phyloP scores from a whole-genome alignment of 1,140 invertebrate genomes.

The Tachypleus tridentatus region DNA sequence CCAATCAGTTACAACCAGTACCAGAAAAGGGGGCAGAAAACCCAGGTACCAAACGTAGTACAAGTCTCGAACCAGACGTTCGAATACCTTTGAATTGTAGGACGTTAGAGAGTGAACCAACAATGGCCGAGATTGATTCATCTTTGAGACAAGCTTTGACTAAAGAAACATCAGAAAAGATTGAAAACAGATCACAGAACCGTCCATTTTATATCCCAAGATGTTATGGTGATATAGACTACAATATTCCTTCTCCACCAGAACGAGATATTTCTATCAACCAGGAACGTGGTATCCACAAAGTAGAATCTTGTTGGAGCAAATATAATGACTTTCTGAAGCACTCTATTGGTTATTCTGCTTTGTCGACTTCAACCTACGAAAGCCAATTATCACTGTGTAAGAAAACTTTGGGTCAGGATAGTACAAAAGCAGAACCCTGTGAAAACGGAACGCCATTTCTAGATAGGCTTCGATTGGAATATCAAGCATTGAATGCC shows the following conservation, averaged over 20 bases:
- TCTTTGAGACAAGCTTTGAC: neutral
- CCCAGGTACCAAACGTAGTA: neutral
- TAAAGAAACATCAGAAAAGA: neutral
- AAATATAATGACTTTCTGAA: conserved; percentile 12
- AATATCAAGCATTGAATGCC: neutral
- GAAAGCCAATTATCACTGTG: neutral
- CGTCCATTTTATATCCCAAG: conserved; percentile 4
- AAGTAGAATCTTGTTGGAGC: neutral
- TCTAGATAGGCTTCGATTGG: conserved; percentile 14
- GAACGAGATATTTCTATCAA: conserved; percentile 44
- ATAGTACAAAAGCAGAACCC: neutral
- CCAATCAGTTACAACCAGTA: conserved; percentile 36
- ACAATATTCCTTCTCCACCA: conserved; percentile 58
- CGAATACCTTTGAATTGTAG: no score
- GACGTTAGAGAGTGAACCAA: neutral
- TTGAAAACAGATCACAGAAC: neutral
- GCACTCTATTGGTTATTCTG: conserved; percentile 8
- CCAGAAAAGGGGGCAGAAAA: conserved; percentile 11
- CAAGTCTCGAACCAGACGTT: neutral
- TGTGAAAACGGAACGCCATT: conserved; percentile 10
- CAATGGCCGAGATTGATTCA: neutral
- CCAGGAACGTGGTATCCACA: neutral
- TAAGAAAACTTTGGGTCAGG: neutral
- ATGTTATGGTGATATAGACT: conserved; percentile 47
- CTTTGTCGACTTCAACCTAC: conserved; percentile 1